phyloP scores from a whole-genome alignment of 1,140 invertebrate species.

The Laodelphax striatellus region DNA sequence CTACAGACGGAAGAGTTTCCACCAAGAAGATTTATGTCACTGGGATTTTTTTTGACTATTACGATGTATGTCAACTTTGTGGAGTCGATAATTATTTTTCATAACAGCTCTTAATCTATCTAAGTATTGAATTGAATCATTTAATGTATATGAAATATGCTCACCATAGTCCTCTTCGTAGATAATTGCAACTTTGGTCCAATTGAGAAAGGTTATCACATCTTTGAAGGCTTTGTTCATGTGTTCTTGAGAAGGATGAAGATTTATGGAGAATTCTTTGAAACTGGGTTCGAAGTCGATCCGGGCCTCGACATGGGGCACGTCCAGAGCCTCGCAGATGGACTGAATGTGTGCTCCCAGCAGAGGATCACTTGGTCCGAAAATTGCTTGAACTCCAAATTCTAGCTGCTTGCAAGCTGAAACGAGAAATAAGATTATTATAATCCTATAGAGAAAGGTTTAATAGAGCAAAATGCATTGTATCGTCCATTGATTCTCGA shows the following conservation, averaged over 20 bases:
- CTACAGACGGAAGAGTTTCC: too few species aligned
- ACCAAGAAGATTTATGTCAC: too few species aligned
- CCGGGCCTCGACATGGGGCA: constrained; percentile 76
- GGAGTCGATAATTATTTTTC: too few species aligned
- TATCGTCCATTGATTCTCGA: too few species aligned
- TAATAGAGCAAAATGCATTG: too few species aligned
- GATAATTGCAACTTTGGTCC: constrained; percentile 86
- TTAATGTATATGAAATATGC: constrained; percentile 9
- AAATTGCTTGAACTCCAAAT: constrained; percentile 75
- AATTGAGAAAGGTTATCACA: constrained; percentile 78
- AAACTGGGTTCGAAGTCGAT: constrained; percentile 47
- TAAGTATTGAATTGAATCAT: too few species aligned
- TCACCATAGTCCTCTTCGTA: constrained; percentile 82
- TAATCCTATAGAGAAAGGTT: too few species aligned
- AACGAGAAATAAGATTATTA: constrained; percentile 14
- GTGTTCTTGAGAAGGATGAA: constrained; percentile 74
- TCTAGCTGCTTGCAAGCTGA: constrained; percentile 79
- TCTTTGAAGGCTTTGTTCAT: constrained; percentile 78
- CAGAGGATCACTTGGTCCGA: constrained; percentile 73
- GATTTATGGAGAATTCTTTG: constrained; percentile 78
- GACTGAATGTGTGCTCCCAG: constrained; percentile 78
- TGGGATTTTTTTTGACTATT: too few species aligned
- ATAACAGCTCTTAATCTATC: too few species aligned
- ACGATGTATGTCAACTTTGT: too few species aligned
- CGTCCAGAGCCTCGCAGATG: constrained; percentile 76